Conservation (phyloP, 2,888 invertebrate species). For the Vanessa cardui region DNA sequence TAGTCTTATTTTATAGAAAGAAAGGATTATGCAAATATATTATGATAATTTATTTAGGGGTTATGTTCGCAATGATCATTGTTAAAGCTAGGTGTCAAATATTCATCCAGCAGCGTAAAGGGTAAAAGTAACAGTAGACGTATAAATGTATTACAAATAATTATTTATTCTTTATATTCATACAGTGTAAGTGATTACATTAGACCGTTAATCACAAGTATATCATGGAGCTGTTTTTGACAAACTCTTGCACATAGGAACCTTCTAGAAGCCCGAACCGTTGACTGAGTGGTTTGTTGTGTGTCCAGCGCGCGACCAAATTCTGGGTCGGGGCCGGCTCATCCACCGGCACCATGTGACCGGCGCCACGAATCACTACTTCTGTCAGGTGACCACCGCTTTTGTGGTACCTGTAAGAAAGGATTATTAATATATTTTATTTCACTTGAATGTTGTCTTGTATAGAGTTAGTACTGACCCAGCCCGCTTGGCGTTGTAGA, state of each 20-base stretch:
- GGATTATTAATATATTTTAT: too few relatives aligned
- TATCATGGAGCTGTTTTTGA: conserved; percentile 50
- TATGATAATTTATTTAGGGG: too few relatives aligned
- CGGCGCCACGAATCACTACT: conserved; percentile 83
- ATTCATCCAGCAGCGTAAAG: too few relatives aligned
- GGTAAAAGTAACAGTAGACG: too few relatives aligned
- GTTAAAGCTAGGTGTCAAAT: too few relatives aligned
- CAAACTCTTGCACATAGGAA: conserved; percentile 35
- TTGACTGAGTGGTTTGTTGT: conserved; percentile 46
- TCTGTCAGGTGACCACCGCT: conserved; percentile 80
- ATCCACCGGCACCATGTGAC: conserved; percentile 85
- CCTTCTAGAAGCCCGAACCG: conserved; percentile 44
- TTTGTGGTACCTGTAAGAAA: conserved; percentile 75
- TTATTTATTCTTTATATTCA: too few relatives aligned
- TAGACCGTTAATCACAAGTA: conserved; percentile 40
- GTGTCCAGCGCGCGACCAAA: conserved; percentile 82
- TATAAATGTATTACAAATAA: too few relatives aligned
- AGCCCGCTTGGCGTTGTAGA: conserved; percentile 52
- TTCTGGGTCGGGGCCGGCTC: conserved; percentile 79
- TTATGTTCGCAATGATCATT: too few relatives aligned
- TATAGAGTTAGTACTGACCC: conserved; percentile 54
- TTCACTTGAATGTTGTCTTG: too few relatives aligned
- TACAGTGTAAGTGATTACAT: neutral
- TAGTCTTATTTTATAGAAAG: too few relatives aligned
- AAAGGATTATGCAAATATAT: too few relatives aligned